A percentile compares a stretch with the other conserved stretches of the same genome.
phyloP scores from a whole-genome alignment of 2,113 vertebrate species.

The Gymnorhina tibicen region DNA sequence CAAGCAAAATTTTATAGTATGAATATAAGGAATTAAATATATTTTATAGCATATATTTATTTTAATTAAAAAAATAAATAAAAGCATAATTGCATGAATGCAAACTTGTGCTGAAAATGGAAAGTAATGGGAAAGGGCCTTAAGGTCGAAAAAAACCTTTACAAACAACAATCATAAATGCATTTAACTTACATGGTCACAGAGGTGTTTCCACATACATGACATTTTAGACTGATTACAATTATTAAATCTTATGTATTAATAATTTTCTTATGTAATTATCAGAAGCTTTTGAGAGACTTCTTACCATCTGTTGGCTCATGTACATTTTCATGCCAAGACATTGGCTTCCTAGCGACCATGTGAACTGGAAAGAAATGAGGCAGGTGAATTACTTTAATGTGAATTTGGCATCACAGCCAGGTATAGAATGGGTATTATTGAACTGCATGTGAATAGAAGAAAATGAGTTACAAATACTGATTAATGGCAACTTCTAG shows the following conservation, averaged over 20 bases:
- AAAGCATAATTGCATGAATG: background rate
- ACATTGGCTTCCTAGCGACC: constrained; percentile 83
- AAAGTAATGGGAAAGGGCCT: background rate
- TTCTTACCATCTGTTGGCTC: constrained; percentile 78
- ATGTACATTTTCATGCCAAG: constrained; percentile 67
- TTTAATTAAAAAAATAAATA: background rate
- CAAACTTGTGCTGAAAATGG: background rate
- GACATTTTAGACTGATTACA: background rate
- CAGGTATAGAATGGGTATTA: background rate
- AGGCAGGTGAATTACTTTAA: background rate
- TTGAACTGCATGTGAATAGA: background rate
- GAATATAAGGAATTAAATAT: background rate
- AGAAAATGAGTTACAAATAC: background rate
- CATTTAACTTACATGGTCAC: background rate
- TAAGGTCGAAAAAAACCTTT: background rate
- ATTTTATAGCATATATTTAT: background rate
- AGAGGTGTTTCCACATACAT: background rate
- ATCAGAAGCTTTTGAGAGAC: background rate
- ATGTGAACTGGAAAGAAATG: constrained; percentile 72
- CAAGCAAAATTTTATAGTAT: background rate
- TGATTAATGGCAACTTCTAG: background rate
- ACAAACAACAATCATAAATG: background rate
- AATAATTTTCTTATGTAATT: background rate
- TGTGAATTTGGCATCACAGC: background rate
- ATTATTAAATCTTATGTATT: background rate